phyloP scores from a whole-genome alignment of 2,797 vertebrate species.

The Steatocranus sp. region DNA sequence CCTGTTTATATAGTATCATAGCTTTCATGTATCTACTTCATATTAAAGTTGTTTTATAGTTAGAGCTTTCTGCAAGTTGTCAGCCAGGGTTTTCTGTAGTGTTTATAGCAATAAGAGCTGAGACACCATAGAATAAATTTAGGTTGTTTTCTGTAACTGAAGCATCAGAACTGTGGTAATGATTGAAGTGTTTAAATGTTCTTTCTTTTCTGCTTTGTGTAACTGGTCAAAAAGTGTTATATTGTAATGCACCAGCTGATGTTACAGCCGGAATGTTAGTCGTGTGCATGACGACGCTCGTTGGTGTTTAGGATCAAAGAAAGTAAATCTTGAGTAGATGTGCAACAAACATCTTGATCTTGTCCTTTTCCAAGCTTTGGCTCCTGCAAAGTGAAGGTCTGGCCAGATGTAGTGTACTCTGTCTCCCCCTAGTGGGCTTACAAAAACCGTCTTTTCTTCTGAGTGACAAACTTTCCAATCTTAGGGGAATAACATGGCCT shows the following conservation, averaged over 20 bases:
- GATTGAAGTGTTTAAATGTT: not conserved
- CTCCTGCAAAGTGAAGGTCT: not conserved
- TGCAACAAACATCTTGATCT: not conserved
- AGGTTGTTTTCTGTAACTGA: not conserved
- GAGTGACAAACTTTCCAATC: not conserved
- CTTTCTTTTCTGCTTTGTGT: not conserved
- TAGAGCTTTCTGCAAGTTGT: not conserved
- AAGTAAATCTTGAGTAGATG: not conserved
- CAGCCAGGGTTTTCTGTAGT: not conserved
- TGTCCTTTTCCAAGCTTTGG: not conserved
- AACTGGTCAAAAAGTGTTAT: not conserved
- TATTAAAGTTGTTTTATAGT: not conserved
- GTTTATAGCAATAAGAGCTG: not conserved
- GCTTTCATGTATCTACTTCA: not conserved
- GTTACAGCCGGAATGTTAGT: not conserved
- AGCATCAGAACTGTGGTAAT: not conserved
- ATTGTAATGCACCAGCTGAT: not conserved
- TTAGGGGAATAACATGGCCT: not conserved
- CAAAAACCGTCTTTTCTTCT: not conserved
- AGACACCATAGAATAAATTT: not conserved
- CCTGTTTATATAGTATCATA: not conserved
- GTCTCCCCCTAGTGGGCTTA: constrained; percentile 70
- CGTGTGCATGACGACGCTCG: not conserved
- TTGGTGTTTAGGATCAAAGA: not conserved
- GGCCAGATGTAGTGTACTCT: constrained; percentile 64